Evolutionary conservation across 2,113 vertebrate species (phyloP).

Genomic region (Okapia johnstoni): DNA sequence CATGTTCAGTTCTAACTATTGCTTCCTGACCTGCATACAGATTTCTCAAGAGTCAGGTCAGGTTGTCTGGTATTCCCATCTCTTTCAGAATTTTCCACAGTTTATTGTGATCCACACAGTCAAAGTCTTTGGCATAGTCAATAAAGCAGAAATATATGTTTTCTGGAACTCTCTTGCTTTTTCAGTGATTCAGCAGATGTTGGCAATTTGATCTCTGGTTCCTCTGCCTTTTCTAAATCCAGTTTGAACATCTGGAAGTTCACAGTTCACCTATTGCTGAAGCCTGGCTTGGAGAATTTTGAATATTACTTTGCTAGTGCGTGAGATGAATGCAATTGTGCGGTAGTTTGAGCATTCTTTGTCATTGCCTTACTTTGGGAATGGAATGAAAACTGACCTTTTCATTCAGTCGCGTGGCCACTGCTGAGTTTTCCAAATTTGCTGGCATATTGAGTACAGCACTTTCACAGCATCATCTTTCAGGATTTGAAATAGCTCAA

Average conservation of each 20-base stretch:
- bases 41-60: too few relatives aligned
- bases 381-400: background rate
- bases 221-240: background rate
- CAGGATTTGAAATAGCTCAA: background rate
- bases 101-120: background rate
- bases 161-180: background rate
- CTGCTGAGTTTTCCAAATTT: background rate
- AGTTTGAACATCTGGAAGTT: background rate
- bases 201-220: background rate
- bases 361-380: background rate
- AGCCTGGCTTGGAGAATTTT: background rate
- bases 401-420: background rate
- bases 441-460: background rate
- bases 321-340: background rate
- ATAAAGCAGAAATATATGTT: background rate
- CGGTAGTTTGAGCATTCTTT: background rate
- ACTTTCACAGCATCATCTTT: background rate
- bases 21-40: too few relatives aligned
- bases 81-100: too few relatives aligned
- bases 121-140: background rate
- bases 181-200: rapidly evolving
- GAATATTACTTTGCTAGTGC: background rate
- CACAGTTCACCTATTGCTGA: background rate
- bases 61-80: too few relatives aligned
- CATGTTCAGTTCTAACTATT: too few relatives aligned